Conservation (phyloP, 2,888 invertebrate species). For the Aporophyla nigra region DNA sequence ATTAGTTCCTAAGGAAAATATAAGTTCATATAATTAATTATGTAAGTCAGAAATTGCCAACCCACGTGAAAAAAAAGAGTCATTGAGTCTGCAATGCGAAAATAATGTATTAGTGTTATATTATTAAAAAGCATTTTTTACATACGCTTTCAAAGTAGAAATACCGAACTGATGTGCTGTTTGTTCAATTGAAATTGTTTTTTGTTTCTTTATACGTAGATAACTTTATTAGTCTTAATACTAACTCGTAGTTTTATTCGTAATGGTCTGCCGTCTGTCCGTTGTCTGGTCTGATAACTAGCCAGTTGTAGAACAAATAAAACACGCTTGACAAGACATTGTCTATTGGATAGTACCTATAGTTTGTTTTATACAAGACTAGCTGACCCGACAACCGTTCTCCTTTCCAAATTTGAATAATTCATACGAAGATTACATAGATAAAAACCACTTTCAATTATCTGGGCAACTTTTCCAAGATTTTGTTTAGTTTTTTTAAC, state of each 20-base stretch:
- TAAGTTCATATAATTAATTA: no score
- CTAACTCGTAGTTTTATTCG: conserved; percentile 13
- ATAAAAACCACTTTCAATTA: neutral
- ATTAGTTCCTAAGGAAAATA: no score
- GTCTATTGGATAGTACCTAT: neutral
- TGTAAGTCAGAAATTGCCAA: no score
- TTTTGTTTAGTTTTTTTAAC: no score
- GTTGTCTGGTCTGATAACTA: conserved; percentile 26
- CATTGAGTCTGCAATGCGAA: no score
- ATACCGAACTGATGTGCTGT: neutral
- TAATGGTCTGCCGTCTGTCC: conserved; percentile 32
- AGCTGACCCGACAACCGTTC: neutral
- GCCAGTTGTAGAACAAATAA: conserved; percentile 17
- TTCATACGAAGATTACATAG: neutral
- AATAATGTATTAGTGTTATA: no score
- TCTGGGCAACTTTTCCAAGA: neutral
- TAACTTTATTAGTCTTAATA: conserved; percentile 16
- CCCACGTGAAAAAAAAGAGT: no score
- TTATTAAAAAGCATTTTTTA: no score
- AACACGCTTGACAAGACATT: neutral
- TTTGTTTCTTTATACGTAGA: neutral
- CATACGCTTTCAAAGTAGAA: neutral
- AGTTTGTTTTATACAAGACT: no score
- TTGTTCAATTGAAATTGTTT: neutral
- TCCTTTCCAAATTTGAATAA: neutral